A percentile compares a stretch with the other conserved stretches of the same genome.
phyloP scores from a whole-genome alignment of 2,888 invertebrate species.

The Acleris emargana region DNA sequence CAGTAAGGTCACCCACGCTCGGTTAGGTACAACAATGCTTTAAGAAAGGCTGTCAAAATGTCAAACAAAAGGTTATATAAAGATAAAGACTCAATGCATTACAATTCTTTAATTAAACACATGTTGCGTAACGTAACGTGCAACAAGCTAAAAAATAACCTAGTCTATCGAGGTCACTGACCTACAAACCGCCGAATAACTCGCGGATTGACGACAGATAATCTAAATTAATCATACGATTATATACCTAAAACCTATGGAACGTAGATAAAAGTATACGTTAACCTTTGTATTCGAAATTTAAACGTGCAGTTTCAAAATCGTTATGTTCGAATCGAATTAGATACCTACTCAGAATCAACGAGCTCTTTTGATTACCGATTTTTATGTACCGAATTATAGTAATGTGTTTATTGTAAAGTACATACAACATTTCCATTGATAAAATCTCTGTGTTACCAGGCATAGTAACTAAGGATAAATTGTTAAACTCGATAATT shows the following conservation, averaged over 20 bases:
- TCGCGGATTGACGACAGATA: constrained; percentile 55
- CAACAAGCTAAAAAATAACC: constrained; percentile 46
- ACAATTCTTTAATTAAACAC: constrained; percentile 70
- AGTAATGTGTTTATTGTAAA: too few relatives aligned
- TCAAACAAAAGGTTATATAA: constrained; percentile 67
- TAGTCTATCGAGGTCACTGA: constrained; percentile 64
- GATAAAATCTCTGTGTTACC: too few relatives aligned
- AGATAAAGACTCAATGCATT: constrained; percentile 28
- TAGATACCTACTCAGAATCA: too few relatives aligned
- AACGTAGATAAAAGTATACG: not conserved
- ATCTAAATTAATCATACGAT: constrained; percentile 66
- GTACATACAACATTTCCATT: too few relatives aligned
- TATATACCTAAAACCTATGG: constrained; percentile 28
- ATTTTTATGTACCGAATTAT: too few relatives aligned
- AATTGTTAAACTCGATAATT: constrained; percentile 4
- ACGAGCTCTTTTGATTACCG: too few relatives aligned
- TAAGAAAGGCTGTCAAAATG: constrained; percentile 71
- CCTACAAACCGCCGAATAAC: constrained; percentile 65
- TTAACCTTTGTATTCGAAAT: constrained; percentile 44
- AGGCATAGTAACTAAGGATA: too few relatives aligned
- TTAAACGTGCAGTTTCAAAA: constrained; percentile 40
- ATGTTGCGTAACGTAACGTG: constrained; percentile 63
- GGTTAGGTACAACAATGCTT: constrained; percentile 34
- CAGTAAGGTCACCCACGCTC: constrained; percentile 18
- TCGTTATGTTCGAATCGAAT: too few relatives aligned